Percentiles rank a stretch among this genome's conserved stretches.
phyloP scores from a whole-genome alignment of 2,888 invertebrate genomes.

The Pomacea canaliculata region DNA sequence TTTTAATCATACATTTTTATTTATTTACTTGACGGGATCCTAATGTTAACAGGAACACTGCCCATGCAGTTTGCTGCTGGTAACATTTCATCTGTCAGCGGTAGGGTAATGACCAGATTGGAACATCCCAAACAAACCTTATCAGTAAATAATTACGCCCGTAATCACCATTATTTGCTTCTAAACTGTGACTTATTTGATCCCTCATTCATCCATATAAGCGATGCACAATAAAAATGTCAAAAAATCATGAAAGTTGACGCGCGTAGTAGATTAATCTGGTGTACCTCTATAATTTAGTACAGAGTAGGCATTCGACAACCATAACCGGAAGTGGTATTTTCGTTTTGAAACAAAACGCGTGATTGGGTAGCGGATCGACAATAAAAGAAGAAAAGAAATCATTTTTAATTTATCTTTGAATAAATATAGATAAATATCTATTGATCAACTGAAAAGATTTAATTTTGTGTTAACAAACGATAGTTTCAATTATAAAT shows the following conservation, averaged over 20 bases:
- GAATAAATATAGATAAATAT: too few species aligned
- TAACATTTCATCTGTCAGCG: too few species aligned
- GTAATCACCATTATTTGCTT: not conserved
- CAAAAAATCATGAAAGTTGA: not conserved
- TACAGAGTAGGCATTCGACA: not conserved
- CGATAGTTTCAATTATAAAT: too few species aligned
- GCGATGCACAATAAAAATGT: not conserved
- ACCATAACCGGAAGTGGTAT: constrained; percentile 14
- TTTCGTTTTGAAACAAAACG: not conserved
- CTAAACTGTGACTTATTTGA: not conserved
- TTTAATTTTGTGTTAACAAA: too few species aligned
- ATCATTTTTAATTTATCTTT: not conserved
- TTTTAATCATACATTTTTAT: not conserved
- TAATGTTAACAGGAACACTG: too few species aligned
- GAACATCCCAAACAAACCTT: not conserved
- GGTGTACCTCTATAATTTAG: not conserved
- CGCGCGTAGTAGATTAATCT: not conserved
- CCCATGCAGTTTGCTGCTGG: too few species aligned
- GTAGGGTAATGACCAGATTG: not conserved
- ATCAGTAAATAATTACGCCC: not conserved
- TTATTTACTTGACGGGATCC: too few species aligned
- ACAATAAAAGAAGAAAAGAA: not conserved
- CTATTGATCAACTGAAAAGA: too few species aligned
- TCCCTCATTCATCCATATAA: not conserved
- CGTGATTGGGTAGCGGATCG: not conserved